Evolutionary conservation across 1,140 invertebrate species (phyloP).

Genomic region (Littorina saxatilis): DNA sequence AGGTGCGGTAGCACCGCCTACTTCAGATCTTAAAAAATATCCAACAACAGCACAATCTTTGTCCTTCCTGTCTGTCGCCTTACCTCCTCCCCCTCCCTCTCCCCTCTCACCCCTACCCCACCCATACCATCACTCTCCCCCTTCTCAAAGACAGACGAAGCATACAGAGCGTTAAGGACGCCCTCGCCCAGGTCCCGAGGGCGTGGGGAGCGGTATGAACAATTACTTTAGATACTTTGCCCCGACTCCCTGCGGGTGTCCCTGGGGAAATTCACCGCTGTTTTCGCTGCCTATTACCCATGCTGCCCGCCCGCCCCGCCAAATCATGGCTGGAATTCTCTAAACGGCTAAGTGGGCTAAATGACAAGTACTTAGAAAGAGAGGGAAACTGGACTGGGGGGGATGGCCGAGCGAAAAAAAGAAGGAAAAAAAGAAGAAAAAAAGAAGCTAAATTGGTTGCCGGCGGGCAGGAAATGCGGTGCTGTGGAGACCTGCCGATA

Average conservation of each 20-base stretch:
- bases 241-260: not conserved
- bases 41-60: no score
- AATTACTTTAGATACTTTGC: conserved; percentile 42
- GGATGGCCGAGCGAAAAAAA: not conserved
- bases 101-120: not conserved
- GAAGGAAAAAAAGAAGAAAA: not conserved
- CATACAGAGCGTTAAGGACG: conserved; percentile 3
- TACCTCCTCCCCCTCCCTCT: not conserved
- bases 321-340: conserved; percentile 34
- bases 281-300: conserved; percentile 37
- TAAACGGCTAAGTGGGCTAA: conserved; percentile 42
- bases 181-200: not conserved
- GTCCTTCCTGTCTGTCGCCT: not conserved
- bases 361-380: conserved; percentile 40
- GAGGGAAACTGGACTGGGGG: not conserved
- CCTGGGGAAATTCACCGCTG: conserved; percentile 36
- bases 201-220: conserved; percentile 33
- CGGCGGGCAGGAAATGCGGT: not conserved
- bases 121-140: not conserved
- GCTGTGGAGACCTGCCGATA: conserved; percentile 33
- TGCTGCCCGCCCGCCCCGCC: conserved; percentile 27
- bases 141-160: not conserved
- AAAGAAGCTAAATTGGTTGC: conserved; percentile 4
- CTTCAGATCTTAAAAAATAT: no score
- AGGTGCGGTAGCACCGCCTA: no score